Percentiles rank a stretch among this genome's conserved stretches.
Evolutionary conservation across 1,140 invertebrate species (phyloP).

Genomic region (Phthorimaea operculella): DNA sequence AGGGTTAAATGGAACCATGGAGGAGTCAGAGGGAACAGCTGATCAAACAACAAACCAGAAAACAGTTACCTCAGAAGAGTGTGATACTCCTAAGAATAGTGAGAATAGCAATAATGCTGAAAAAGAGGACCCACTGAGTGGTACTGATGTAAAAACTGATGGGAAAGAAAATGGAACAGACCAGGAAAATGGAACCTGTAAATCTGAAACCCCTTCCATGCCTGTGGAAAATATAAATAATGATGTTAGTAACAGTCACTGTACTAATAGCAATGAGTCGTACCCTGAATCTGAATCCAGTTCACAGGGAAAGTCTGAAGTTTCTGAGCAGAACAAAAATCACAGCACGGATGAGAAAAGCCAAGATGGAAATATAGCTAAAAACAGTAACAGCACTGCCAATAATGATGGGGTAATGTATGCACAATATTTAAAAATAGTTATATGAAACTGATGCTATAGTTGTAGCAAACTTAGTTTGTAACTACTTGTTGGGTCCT

Average conservation of each 20-base stretch:
- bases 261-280: constrained; percentile 30
- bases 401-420: constrained; percentile 2
- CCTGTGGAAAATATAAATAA: constrained; percentile 9
- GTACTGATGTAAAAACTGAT: background rate
- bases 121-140: constrained; percentile 11
- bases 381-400: background rate
- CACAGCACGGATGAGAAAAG: constrained; percentile 15
- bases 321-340: constrained; percentile 11
- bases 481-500: too few relatives aligned
- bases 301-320: constrained; percentile 18
- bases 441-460: too few relatives aligned
- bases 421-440: too few relatives aligned
- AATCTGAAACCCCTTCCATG: background rate
- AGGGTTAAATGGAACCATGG: constrained; percentile 46
- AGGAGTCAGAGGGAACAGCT: constrained; percentile 29
- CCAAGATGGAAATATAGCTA: background rate
- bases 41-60: constrained; percentile 12
- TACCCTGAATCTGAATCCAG: constrained; percentile 19
- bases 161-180: constrained; percentile 1
- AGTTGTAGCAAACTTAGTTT: too few relatives aligned
- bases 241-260: constrained; percentile 17
- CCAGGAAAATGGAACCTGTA: constrained; percentile 10
- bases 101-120: constrained; percentile 21
- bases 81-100: constrained; percentile 10
- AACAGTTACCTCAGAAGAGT: constrained; percentile 13